A percentile compares a stretch with the other conserved stretches of the same genome.
Conservation (phyloP, 2,113 vertebrate species). For the Pterocles burchelli region DNA sequence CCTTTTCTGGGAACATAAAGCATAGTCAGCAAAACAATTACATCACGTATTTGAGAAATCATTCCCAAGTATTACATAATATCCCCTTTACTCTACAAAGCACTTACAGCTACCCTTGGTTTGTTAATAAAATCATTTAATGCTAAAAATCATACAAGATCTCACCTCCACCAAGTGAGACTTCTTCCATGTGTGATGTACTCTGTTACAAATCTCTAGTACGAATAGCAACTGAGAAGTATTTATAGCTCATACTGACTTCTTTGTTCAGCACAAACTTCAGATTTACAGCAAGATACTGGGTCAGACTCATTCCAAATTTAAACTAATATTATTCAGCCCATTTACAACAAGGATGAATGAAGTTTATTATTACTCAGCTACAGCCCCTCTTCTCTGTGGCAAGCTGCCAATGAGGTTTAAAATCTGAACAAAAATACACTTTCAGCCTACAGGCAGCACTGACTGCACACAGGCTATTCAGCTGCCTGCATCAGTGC, state of each 20-base stretch:
- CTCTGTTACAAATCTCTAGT: conserved; percentile 13
- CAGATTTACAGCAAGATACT: background rate
- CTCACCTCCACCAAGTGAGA: background rate
- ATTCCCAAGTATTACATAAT: background rate
- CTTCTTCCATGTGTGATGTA: background rate
- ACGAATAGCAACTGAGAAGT: background rate
- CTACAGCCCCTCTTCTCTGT: background rate
- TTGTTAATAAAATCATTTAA: background rate
- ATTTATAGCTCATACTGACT: conserved; percentile 52
- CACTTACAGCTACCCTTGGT: background rate
- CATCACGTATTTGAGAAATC: background rate
- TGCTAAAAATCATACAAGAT: background rate
- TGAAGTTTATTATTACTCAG: conserved; percentile 13
- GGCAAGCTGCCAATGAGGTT: background rate
- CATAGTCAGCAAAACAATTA: background rate
- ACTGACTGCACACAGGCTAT: background rate
- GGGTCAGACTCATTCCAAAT: background rate
- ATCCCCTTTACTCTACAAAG: background rate
- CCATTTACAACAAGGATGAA: conserved; percentile 31
- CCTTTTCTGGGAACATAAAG: background rate
- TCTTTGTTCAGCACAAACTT: conserved; percentile 17
- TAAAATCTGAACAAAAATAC: conserved; percentile 8
- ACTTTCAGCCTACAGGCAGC: background rate
- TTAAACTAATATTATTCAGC: background rate
- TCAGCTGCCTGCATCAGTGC: background rate